Conservation (phyloP, 1,140 invertebrate species). For the Saxidomus purpurata region DNA sequence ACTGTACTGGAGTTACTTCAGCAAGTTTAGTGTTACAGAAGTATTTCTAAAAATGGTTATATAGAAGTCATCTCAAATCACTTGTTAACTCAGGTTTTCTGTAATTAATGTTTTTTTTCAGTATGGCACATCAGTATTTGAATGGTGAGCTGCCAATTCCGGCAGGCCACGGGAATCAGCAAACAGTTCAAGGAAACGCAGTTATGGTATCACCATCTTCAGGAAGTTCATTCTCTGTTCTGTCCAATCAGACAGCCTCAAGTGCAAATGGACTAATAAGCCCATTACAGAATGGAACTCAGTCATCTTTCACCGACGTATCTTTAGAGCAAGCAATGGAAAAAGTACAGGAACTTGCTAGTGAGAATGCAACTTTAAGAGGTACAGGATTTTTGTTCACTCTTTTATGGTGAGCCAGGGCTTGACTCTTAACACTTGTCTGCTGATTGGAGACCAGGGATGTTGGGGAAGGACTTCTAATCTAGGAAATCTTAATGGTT, state of each 20-base stretch:
- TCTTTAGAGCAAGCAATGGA: slow-evolving; percentile 74
- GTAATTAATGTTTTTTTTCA: too few species aligned
- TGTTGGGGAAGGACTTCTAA: too few species aligned
- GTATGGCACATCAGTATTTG: slow-evolving; percentile 15
- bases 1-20: too few species aligned
- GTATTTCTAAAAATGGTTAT: too few species aligned
- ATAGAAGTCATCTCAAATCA: too few species aligned
- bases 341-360: slow-evolving; percentile 72
- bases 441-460: too few species aligned
- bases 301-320: slow-evolving; percentile 68
- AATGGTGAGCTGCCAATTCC: slow-evolving; percentile 2
- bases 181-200: neutral
- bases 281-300: neutral
- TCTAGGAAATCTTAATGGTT: too few species aligned
- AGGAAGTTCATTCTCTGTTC: slow-evolving; percentile 43
- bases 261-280: slow-evolving; percentile 21
- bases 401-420: too few species aligned
- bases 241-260: slow-evolving; percentile 26
- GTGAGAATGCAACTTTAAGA: slow-evolving; percentile 72
- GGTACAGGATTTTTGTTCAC: slow-evolving; percentile 42
- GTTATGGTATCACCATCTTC: slow-evolving; percentile 5
- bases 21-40: too few species aligned
- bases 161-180: slow-evolving; percentile 13
- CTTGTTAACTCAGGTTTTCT: too few species aligned
- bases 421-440: too few species aligned